phyloP scores from a whole-genome alignment of 2,797 vertebrate genomes.

The Picus viridis region DNA sequence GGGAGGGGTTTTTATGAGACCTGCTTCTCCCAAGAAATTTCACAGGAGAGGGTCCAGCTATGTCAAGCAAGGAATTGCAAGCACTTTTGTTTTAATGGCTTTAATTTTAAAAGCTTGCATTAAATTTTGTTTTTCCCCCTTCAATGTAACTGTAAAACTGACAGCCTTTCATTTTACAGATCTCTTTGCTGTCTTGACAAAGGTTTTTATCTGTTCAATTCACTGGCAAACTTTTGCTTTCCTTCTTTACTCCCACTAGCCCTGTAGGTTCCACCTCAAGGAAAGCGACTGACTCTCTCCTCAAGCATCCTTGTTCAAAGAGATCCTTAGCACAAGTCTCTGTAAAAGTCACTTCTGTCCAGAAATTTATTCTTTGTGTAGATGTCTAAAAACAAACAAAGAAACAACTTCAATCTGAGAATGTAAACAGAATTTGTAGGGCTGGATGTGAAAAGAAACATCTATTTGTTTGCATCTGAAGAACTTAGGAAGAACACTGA shows the following conservation, averaged over 20 bases:
- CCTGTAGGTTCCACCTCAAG: neutral
- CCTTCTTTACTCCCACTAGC: neutral
- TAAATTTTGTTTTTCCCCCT: neutral
- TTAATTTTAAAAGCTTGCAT: slow-evolving; percentile 26
- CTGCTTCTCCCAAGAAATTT: neutral
- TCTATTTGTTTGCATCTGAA: neutral
- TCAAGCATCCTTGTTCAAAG: neutral
- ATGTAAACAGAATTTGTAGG: neutral
- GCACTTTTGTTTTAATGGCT: slow-evolving; percentile 21
- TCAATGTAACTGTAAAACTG: slow-evolving; percentile 5
- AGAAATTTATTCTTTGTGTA: neutral
- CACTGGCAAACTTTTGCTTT: neutral
- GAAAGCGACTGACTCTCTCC: neutral
- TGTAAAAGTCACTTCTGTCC: neutral
- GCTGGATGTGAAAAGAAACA: neutral
- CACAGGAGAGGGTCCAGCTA: neutral
- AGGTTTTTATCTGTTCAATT: neutral
- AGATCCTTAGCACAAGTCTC: neutral
- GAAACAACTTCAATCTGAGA: neutral
- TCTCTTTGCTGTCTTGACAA: neutral
- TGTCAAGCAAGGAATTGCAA: neutral
- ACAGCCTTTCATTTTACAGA: neutral
- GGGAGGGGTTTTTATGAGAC: slow-evolving; percentile 18
- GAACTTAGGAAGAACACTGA: neutral
- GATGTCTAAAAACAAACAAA: neutral